Conservation (phyloP, 2,113 vertebrate genomes). For the Gavialis gangeticus region DNA sequence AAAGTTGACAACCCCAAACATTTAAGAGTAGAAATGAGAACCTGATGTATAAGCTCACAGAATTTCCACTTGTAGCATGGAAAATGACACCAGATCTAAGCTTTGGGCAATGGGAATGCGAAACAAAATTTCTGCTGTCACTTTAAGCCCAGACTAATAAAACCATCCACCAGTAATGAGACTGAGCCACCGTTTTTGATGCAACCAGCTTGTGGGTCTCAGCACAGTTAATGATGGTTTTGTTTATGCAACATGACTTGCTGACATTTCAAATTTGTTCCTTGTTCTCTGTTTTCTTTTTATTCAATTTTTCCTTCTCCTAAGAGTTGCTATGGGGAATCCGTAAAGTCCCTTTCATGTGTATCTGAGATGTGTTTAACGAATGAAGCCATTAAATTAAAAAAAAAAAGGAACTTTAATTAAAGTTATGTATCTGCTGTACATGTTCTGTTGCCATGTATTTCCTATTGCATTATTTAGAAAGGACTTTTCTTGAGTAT, state of each 20-base stretch:
- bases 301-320: not conserved
- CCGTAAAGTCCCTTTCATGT: not conserved
- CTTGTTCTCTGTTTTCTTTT: not conserved
- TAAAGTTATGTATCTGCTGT: not conserved
- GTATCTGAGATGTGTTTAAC: not conserved
- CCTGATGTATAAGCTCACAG: not conserved
- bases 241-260: not conserved
- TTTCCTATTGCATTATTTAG: not conserved
- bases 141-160: not conserved
- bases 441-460: not conserved
- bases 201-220: rapidly evolving
- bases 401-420: not conserved
- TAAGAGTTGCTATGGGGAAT: not conserved
- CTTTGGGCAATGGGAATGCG: rapidly evolving
- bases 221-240: not conserved
- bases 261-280: not conserved
- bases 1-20: too few species aligned
- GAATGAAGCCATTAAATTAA: not conserved
- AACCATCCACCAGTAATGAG: not conserved
- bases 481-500: not conserved
- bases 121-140: not conserved
- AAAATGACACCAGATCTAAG: not conserved
- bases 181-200: not conserved
- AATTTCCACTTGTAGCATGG: not conserved
- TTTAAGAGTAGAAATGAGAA: not conserved